Evolutionary conservation across 2,113 vertebrate genomes (phyloP), one percentile per base, ranked within the genome.

Genomic region (Pygoscelis adeliae): DNA sequence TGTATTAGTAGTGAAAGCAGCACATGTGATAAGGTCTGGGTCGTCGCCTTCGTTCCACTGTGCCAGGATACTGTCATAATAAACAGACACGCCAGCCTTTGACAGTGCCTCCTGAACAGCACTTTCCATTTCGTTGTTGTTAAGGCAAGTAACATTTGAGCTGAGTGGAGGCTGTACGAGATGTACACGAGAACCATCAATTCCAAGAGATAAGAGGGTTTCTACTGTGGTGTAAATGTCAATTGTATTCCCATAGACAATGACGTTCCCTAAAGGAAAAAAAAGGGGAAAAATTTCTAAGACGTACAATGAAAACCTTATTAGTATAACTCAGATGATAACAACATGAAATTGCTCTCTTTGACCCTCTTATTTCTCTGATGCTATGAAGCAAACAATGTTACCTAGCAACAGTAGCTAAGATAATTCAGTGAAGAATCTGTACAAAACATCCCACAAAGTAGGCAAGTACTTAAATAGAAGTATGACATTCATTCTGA

Each of bases 231-330:
- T 99, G 97, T 98, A 99, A 73, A 97, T 94, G 27, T 99, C 99
- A 8, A 99, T 81, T 93, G 98, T 98, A 96, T 98, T 98, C 59
- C 99, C 99, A 26, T 99, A 99, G 86, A 99, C 98, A 70, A 99
- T 97, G 72, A 98, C 61, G 15, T 98, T 98, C 83, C 98, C 99
- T 99, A 86, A 90, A 90, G 91, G 76, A 20, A 13, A 52, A 70
- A 44, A 80, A 44, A 32, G 52, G 40, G 53, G 38, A 16, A 78
- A 87, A 79, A 82, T 87, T 82, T 95, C 89, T 84, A 96, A 97
- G 96, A 92, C 10, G 36, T 17, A 97, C 63, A 96, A 97, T 95
- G 96, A 97, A 96, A 95, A 95, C 70, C 86, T 96, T 97, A 97
- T 98, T 98, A 98, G 97, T 94, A 42, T 89, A 97, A 97, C 95